Base-by-base conservation (phyloP, 2,888 invertebrate species). In the Empis stercorea region DNA sequence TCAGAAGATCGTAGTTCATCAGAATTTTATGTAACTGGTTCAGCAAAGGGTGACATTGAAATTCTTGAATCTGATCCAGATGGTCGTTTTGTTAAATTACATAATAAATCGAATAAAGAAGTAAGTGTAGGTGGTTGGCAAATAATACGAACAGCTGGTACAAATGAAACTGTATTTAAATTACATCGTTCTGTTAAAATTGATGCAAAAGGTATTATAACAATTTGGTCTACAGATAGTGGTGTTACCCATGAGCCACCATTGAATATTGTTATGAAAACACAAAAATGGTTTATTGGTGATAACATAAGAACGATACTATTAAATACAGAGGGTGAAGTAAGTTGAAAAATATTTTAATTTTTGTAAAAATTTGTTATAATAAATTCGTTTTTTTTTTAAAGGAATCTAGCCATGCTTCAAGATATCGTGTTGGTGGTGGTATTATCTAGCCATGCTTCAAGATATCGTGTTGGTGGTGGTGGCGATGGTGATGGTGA, bases 161-260 rank as follows among this genome's bases (percentile, higher is more conserved):
- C 78, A 2, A 73, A 79, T 55, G 91, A 93, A 68, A 84, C 88
- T 0, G 66, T 76, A n/a, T 94, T 84, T 75, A 96, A 95, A 72
- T 95, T 96, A 73, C 88, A 89, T 68, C 83, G 93, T 57, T 83
- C 83, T 14, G 77, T 85, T 43, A 87, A 88, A 64, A 70, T 94
- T 50, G 86, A 89, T 58, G 78, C 84, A 10, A 84, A 84, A 40
- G 80, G 79, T 7, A 73, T 74, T 6, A 75, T 87, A 36, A 87
- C 86, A 9, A 83, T 96, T 50, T 96, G 95, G 95, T 92, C 94
- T 2, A 77, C 89, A 0, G 91, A 94, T 67, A 73, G 77, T 14
- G 86, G 85, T 45, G 80, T 79, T 27, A 79, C 81, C 30, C 93
- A 94, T 68, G 89, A 88, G 56, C 93, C 95, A 32, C 95, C 95